These are phyloP conservation scores for Sarcophilus harrisii DNA, from an alignment of 2,797 vertebrate species.

Conservation along the genomic window DNA sequence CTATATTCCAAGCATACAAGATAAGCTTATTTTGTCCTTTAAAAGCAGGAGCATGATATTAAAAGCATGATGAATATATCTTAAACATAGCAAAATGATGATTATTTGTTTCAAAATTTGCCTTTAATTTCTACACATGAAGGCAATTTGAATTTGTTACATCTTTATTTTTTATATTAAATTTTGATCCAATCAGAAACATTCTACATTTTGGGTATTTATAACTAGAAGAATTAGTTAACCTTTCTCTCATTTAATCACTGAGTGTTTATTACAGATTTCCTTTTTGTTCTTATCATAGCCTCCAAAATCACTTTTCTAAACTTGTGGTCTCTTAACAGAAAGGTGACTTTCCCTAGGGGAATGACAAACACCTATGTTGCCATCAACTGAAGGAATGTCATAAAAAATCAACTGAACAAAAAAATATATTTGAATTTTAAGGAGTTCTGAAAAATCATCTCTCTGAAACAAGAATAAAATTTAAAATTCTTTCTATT, in stretches of 20 bases:
- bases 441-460: slow-evolving; percentile 33
- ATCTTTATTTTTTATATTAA: not conserved
- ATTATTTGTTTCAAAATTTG: not conserved
- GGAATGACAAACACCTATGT: not conserved
- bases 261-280: slow-evolving; percentile 1
- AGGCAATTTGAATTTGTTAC: not conserved
- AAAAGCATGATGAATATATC: not conserved
- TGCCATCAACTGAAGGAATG: slow-evolving; percentile 8
- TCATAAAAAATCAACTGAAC: not conserved
- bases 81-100: not conserved
- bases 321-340: not conserved
- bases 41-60: not conserved
- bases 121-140: not conserved
- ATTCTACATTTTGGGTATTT: not conserved
- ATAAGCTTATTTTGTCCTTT: not conserved
- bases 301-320: slow-evolving; percentile 9
- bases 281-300: not conserved
- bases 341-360: not conserved
- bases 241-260: slow-evolving; percentile 30
- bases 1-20: not conserved
- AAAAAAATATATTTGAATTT: slow-evolving; percentile 1
- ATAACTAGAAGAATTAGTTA: not conserved
- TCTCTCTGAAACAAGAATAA: slow-evolving; percentile 38
- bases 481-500: not conserved
- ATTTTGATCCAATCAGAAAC: not conserved